Conservation (phyloP, 2,113 vertebrate species). For the Marmota flaviventris region DNA sequence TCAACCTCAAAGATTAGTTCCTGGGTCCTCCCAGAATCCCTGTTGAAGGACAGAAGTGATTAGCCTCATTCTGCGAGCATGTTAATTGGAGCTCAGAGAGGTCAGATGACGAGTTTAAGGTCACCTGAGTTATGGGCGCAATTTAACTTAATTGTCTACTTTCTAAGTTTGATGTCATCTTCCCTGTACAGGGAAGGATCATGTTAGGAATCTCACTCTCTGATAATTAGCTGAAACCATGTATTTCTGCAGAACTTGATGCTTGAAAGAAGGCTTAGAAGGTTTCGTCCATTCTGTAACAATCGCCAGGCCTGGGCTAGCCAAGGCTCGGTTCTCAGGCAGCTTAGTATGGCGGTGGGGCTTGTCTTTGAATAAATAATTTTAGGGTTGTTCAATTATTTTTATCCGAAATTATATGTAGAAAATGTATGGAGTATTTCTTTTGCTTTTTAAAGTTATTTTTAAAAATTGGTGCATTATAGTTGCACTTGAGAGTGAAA, state of each 20-base stretch:
- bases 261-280: background rate
- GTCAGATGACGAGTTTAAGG: background rate
- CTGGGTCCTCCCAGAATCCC: fast-evolving
- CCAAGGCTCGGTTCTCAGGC: fast-evolving
- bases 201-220: background rate
- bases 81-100: background rate
- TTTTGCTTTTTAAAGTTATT: no score
- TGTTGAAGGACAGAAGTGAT: background rate
- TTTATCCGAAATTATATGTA: background rate
- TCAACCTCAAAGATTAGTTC: background rate
- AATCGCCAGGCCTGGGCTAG: background rate
- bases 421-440: background rate
- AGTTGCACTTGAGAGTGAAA: no score
- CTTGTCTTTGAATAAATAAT: background rate
- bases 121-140: background rate
- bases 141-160: background rate
- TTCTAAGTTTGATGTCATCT: background rate
- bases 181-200: background rate
- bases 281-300: background rate
- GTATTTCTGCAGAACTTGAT: background rate
- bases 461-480: no score
- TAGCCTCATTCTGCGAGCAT: background rate
- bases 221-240: background rate
- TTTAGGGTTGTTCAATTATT: background rate
- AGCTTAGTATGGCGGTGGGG: background rate